Evolutionary conservation across 2,113 vertebrate species (phyloP), one percentile per base, ranked within the genome.

Genomic region (Engraulis encrasicolus): DNA sequence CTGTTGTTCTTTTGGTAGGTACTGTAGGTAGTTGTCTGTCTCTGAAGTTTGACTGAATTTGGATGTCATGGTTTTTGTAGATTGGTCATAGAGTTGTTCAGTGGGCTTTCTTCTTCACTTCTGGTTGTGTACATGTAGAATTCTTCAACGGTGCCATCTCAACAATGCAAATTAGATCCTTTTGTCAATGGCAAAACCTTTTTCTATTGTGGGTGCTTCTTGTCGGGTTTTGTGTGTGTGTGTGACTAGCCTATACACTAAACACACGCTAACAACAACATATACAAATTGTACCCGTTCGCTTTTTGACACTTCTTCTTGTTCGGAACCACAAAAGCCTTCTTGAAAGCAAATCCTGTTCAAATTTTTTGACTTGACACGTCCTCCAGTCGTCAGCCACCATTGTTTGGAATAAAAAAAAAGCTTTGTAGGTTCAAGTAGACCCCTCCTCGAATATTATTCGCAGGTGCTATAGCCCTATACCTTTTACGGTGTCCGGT

Each of bases 371-470:
- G 58, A 66, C n/a, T 27, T 66, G n/a, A 66, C 58, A 66, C 23
- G 58, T 66, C 58, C 54, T n/a, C 54, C n/a, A 23, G 11, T 66
- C 23, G 58, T 31, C 23, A 66, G 9, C 23, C 23, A 23, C 23
- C 58, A 66, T 66, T 66, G 58, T 66, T n/a, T 7, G 6, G 58
- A 31, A 66, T 66, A 66, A 66, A 31, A 66, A 27, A 66, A 66
- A 66, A 66, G 58, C 58, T 66, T 66, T 66, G 58, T 66, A 31
- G 14, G 58, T 66, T 14, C 23, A 66, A 66, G 23, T 66, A 66
- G 58, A 66, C 58, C 58, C 58, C 58, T 66, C 58, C 58, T 66
- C 58, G 23, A 66, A 27, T 31, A 66, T 66, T 66, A 27, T 66
- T 66, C 58, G n/a, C n/a, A n/a, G n/a, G n/a, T n/a, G n/a, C n/a